A percentile compares a stretch with the other conserved stretches of the same genome.
Conservation (phyloP, 1,140 invertebrate species). For the Drosophila tristis region DNA sequence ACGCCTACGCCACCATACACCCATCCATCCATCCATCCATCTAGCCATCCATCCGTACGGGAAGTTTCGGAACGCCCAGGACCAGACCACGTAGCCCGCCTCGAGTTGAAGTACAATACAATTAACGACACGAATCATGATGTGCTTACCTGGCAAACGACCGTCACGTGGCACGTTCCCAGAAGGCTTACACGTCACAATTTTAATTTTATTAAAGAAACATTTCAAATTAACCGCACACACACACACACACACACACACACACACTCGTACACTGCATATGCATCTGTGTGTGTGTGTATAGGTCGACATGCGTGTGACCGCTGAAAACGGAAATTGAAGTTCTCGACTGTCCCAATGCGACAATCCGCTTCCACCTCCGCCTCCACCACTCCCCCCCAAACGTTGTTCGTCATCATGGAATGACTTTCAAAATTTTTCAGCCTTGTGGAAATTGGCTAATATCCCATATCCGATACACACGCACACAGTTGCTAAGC, state of each 20-base stretch:
- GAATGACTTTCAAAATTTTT: slow-evolving; percentile 70
- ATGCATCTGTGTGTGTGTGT: not conserved
- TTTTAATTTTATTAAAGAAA: slow-evolving; percentile 84
- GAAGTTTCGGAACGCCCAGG: slow-evolving; percentile 31
- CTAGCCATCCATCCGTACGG: not conserved
- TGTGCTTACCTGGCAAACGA: slow-evolving; percentile 84
- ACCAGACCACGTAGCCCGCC: slow-evolving; percentile 26
- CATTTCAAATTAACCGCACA: slow-evolving; percentile 81
- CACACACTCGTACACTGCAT: slow-evolving; percentile 1
- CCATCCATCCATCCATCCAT: too few relatives aligned
- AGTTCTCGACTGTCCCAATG: slow-evolving; percentile 57
- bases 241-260: slow-evolving; percentile 10
- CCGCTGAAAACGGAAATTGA: slow-evolving; percentile 57
- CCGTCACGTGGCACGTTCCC: slow-evolving; percentile 83
- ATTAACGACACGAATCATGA: slow-evolving; percentile 84
- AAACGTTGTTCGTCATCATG: slow-evolving; percentile 30
- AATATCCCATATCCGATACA: slow-evolving; percentile 49
- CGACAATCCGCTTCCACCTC: slow-evolving; percentile 21
- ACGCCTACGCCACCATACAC: not conserved
- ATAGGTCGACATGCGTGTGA: slow-evolving; percentile 34
- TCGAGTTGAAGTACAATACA: slow-evolving; percentile 78
- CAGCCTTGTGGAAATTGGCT: slow-evolving; percentile 37
- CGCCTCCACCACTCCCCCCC: slow-evolving; percentile 8
- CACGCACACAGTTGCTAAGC: not conserved
- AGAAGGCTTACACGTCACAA: slow-evolving; percentile 83